Percentiles rank a stretch among this genome's conserved stretches.
Conservation (phyloP, 2,113 vertebrate species). For the Phrynosoma platyrhinos region DNA sequence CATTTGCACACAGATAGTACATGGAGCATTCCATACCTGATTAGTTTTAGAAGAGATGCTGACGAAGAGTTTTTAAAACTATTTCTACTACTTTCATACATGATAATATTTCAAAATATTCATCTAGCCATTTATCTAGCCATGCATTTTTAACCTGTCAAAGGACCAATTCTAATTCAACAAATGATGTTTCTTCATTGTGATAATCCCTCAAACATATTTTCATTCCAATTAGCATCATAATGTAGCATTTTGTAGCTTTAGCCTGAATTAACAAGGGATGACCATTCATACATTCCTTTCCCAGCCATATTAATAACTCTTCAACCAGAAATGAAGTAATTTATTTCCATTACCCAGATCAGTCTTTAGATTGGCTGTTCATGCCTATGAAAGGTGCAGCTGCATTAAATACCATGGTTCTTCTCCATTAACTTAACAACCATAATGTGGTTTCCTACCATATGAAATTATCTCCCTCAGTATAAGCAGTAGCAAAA, state of each 20-base stretch:
- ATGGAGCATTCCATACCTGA: background rate
- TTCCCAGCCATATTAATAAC: background rate
- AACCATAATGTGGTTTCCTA: slow-evolving; percentile 29
- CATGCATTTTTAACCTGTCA: background rate
- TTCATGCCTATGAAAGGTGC: slow-evolving; percentile 40
- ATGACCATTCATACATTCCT: slow-evolving; percentile 8
- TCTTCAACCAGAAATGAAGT: slow-evolving; percentile 35
- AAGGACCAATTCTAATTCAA: background rate
- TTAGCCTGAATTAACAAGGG: background rate
- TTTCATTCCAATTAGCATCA: background rate
- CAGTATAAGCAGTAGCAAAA: slow-evolving; percentile 27
- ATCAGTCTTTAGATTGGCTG: slow-evolving; percentile 23
- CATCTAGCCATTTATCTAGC: background rate
- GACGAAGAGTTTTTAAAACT: background rate
- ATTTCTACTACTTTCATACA: too few relatives aligned
- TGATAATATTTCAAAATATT: background rate
- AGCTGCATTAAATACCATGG: slow-evolving; percentile 4
- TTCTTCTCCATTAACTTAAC: slow-evolving; percentile 35
- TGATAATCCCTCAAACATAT: background rate
- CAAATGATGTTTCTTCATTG: background rate
- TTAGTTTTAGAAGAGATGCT: too few relatives aligned
- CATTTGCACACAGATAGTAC: too few relatives aligned
- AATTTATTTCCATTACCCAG: slow-evolving; percentile 24
- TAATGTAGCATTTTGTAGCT: background rate
- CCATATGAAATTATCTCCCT: slow-evolving; percentile 7